A percentile compares a stretch with the other conserved stretches of the same genome.
These are phyloP conservation scores for Lamprotornis superbus DNA, from an alignment of 2,113 vertebrate species.

Conservation along the genomic window DNA sequence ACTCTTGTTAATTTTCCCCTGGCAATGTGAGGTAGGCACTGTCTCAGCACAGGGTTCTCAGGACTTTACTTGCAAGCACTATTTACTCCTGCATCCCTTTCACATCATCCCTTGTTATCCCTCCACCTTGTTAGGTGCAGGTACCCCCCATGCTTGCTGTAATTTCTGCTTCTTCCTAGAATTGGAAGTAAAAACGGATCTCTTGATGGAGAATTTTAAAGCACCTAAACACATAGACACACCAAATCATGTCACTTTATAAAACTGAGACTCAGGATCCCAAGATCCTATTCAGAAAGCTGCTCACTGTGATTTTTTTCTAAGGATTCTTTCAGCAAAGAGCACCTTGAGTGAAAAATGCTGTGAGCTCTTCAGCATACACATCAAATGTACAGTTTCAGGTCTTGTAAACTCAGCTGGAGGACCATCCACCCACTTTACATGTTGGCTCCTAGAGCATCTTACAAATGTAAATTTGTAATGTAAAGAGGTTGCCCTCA, in stretches of 20 bases:
- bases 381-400: neutral
- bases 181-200: neutral
- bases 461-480: neutral
- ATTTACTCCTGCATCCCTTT: neutral
- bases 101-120: neutral
- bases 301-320: neutral
- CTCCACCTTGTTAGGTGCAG: neutral
- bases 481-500: neutral
- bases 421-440: fast-evolving
- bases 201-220: neutral
- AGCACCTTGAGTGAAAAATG: neutral
- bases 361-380: neutral
- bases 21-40: neutral
- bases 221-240: neutral
- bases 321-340: neutral
- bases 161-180: neutral
- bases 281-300: neutral
- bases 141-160: too few relatives aligned
- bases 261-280: neutral
- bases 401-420: neutral
- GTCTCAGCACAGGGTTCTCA: neutral
- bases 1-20: neutral
- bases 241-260: neutral
- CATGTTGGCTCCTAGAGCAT: fast-evolving
- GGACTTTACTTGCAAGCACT: neutral